A percentile compares a stretch with the other conserved stretches of the same genome.
Conservation (phyloP, 2,113 vertebrate species). For the Empidonax traillii region DNA sequence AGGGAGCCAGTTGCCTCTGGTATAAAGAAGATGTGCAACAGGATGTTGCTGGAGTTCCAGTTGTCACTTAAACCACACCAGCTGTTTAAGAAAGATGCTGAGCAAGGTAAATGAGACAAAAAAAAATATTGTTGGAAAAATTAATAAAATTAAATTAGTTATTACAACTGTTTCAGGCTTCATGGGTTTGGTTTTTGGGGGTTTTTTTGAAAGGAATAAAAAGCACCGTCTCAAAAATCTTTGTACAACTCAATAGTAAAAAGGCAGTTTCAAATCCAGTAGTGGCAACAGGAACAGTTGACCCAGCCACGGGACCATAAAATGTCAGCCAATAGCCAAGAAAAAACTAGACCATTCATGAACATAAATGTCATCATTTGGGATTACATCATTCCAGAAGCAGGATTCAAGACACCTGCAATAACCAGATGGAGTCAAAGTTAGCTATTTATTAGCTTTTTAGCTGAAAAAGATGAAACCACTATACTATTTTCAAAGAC, state of each 20-base stretch:
- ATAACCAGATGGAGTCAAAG: neutral
- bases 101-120: neutral
- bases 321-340: neutral
- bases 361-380: neutral
- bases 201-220: neutral
- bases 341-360: neutral
- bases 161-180: neutral
- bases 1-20: neutral
- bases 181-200: neutral
- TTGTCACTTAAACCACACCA: neutral
- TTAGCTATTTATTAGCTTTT: neutral
- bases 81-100: neutral
- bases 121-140: neutral
- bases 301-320: neutral
- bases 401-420: constrained; percentile 11
- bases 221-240: neutral
- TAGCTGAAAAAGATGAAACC: neutral
- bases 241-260: neutral
- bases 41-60: neutral
- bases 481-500: neutral
- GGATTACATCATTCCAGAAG: neutral
- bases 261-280: neutral
- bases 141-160: neutral
- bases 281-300: neutral
- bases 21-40: neutral